Evolutionary conservation across 2,113 vertebrate species (phyloP).

Genomic region (Erpornis zantholeuca): DNA sequence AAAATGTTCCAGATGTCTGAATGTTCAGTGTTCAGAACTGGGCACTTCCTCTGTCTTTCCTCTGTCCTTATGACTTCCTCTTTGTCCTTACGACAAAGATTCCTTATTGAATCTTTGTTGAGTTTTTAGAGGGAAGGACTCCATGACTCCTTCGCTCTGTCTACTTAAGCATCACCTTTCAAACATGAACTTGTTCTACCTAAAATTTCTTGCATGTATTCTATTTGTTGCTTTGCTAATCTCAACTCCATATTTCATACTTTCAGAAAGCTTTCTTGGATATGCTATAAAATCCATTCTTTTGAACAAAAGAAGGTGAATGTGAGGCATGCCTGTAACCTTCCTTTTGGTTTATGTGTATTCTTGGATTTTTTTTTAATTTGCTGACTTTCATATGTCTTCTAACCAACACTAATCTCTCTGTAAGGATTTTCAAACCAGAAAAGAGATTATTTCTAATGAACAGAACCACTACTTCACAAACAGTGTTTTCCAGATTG

Average conservation of each 20-base stretch:
- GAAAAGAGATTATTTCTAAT: neutral
- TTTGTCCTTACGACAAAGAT: neutral
- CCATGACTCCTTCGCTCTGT: neutral
- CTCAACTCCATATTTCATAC: neutral
- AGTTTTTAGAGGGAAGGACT: neutral
- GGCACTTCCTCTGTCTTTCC: neutral
- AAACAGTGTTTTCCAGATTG: neutral
- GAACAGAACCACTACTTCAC: neutral
- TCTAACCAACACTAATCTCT: neutral
- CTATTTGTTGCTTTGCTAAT: neutral
- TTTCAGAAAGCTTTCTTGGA: neutral
- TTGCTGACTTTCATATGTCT: neutral
- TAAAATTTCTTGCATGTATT: neutral
- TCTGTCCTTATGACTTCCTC: neutral
- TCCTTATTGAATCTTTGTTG: neutral
- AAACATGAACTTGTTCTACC: neutral
- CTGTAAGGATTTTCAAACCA: neutral
- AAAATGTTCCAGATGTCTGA: neutral
- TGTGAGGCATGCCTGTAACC: neutral
- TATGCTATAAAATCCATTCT: neutral
- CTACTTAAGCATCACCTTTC: neutral
- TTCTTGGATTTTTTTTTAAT: neutral
- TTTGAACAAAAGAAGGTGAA: neutral
- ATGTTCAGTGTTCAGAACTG: neutral
- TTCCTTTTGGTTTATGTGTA: neutral